Evolutionary conservation across 2,113 vertebrate genomes (phyloP).

Genomic region (Siphamia tubifer): DNA sequence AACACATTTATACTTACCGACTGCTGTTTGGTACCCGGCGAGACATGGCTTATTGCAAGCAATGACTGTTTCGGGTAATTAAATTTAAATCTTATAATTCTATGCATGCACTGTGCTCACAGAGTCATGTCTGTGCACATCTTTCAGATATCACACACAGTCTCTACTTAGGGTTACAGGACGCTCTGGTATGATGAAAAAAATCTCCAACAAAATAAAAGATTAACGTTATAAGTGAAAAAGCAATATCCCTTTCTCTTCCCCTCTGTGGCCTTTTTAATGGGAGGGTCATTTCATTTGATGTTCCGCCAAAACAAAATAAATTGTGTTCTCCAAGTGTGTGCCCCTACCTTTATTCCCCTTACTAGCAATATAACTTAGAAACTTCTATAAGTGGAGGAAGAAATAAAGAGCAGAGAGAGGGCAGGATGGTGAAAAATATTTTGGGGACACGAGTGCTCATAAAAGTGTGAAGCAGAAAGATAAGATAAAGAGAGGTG

Average conservation of each 20-base stretch:
- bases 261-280: constrained; percentile 71
- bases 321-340: constrained; percentile 68
- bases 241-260: constrained; percentile 71
- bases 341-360: constrained; percentile 67
- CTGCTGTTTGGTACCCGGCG: constrained; percentile 19
- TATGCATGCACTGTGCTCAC: not conserved
- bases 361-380: constrained; percentile 65
- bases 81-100: constrained; percentile 12
- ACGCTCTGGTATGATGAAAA: constrained; percentile 43
- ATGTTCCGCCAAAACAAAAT: constrained; percentile 73
- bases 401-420: constrained; percentile 21
- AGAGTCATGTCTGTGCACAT: not conserved
- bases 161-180: constrained; percentile 13
- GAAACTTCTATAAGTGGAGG: constrained; percentile 59
- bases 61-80: constrained; percentile 40
- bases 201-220: constrained; percentile 56
- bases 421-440: not conserved
- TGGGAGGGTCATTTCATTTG: constrained; percentile 72
- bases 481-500: not conserved
- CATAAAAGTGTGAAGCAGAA: too few species aligned
- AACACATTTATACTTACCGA: constrained; percentile 46
- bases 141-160: not conserved
- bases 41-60: constrained; percentile 21
- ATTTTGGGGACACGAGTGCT: constrained; percentile 8
- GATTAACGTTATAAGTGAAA: constrained; percentile 68